Conservation (phyloP, 2,888 invertebrate species). For the Oscheius sp. region DNA sequence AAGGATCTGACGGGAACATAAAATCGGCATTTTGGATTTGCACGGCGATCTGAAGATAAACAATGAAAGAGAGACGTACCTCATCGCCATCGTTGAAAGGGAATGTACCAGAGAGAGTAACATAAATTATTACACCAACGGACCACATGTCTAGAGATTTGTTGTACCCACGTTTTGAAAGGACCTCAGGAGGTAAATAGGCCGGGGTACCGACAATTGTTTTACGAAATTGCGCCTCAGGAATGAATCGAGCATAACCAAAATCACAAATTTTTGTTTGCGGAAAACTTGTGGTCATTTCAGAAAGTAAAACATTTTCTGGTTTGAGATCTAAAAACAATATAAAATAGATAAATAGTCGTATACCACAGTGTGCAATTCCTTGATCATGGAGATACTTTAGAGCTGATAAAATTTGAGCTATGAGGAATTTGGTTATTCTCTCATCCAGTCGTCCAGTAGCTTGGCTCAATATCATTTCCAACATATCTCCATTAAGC, state of each 20-base stretch:
- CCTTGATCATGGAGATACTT: constrained; percentile 96
- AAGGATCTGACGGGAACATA: constrained; percentile 98
- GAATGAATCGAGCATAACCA: constrained; percentile 67
- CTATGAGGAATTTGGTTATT: constrained; percentile 73
- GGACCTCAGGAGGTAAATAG: constrained; percentile 89
- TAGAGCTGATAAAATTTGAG: constrained; percentile 89
- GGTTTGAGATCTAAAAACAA: constrained; percentile 70
- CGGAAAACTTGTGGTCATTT: constrained; percentile 64
- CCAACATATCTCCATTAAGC: constrained; percentile 96
- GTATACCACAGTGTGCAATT: constrained; percentile 82
- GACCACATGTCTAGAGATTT: constrained; percentile 99
- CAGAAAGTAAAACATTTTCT: constrained; percentile 70
- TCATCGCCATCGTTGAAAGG: constrained; percentile 92
- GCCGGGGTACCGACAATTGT: constrained; percentile 70
- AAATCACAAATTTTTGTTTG: constrained; percentile 71
- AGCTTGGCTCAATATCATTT: constrained; percentile 66
- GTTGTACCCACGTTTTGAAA: constrained; percentile 97
- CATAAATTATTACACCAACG: constrained; percentile 97
- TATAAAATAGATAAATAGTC: too few species aligned
- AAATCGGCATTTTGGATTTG: constrained; percentile 99
- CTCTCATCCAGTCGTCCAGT: constrained; percentile 89
- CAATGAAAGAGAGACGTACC: constrained; percentile 27
- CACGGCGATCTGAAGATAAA: constrained; percentile 85
- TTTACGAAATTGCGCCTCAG: constrained; percentile 63
- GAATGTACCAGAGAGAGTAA: constrained; percentile 93